Evolutionary conservation across 2,113 vertebrate species (phyloP).

Genomic region (Thamnophis sirtalis): DNA sequence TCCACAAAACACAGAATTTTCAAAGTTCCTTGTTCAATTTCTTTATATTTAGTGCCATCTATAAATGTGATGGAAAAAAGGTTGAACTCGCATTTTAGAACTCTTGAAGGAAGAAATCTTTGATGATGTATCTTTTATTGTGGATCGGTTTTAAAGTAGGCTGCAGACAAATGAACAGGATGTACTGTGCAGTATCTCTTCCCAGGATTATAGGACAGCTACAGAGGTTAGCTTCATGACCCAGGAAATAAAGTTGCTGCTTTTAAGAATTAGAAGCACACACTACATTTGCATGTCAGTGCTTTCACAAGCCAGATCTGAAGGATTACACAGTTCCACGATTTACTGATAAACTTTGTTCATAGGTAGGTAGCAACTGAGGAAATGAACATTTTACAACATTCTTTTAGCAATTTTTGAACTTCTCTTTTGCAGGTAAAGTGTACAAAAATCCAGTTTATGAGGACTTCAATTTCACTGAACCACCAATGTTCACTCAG

Average conservation of each 20-base stretch:
- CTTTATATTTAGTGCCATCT: neutral
- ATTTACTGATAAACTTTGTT: neutral
- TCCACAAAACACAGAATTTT: neutral
- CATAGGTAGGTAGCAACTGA: neutral
- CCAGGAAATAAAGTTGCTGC: neutral
- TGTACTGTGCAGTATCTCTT: neutral
- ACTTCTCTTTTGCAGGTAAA: constrained; percentile 69
- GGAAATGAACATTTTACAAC: neutral
- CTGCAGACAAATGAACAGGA: neutral
- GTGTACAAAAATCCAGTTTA: constrained; percentile 87
- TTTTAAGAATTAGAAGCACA: neutral
- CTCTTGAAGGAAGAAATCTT: neutral
- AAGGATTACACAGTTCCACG: neutral
- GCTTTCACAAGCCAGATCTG: neutral
- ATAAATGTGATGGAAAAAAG: neutral
- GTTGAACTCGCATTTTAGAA: neutral
- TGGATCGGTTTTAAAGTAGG: neutral
- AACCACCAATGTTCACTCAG: constrained; percentile 89
- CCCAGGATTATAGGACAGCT: neutral
- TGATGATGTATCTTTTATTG: neutral
- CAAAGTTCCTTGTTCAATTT: neutral
- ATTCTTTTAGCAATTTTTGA: neutral
- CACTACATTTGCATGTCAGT: neutral
- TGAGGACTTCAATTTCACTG: constrained; percentile 84
- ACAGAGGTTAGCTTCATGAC: neutral